Evolutionary conservation across 2,888 invertebrate genomes (phyloP), one percentile per base, ranked within the genome.

Genomic region (Ophion costatus): DNA sequence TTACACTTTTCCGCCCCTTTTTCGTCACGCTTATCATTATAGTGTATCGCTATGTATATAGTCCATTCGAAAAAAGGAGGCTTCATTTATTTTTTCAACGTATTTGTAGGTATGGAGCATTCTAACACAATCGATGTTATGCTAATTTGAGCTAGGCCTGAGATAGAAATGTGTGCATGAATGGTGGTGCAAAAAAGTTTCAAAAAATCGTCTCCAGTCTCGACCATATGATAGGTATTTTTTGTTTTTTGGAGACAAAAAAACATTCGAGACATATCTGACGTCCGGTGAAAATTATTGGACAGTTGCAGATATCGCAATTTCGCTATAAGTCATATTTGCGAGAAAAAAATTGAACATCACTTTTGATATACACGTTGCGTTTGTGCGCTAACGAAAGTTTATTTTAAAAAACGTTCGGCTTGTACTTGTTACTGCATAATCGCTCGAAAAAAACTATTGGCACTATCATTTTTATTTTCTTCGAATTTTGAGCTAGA

Each of bases 101-200:
- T 78, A 75, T 51, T 57, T 33, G 42, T 81, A 81, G 67, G 83
- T 67, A 77, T 77, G 67, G 64, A 81, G 83, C 64, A 67, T 84
- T 81, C 78, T 81, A 81, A 81, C 59, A 76, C 70, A 78, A 85
- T 80, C 73, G 61, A 74, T 73, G 20, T 84, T 77, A 81, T 59
- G 29, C 75, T 82, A 76, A 76, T 61, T 79, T 82, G 81, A 84
- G 81, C 79, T 84, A 85, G 84, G 84, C 84, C 84, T 85, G 84
- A 85, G 84, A 85, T 76, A 75, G 64, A 79, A 75, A 78, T 56
- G 42, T 45, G 74, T 45, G 45, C 24, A 20, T 42, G 45, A 74
- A 14, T 17, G 24, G 29, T 63, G 63, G 0, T 70, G 11, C 24
- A 51, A 33, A 56, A 38, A 57, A 11, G 7, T 10, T 63, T 29